A percentile compares a stretch with the other conserved stretches of the same genome.
phyloP scores from a whole-genome alignment of 2,797 vertebrate genomes.

The Argentina silus region DNA sequence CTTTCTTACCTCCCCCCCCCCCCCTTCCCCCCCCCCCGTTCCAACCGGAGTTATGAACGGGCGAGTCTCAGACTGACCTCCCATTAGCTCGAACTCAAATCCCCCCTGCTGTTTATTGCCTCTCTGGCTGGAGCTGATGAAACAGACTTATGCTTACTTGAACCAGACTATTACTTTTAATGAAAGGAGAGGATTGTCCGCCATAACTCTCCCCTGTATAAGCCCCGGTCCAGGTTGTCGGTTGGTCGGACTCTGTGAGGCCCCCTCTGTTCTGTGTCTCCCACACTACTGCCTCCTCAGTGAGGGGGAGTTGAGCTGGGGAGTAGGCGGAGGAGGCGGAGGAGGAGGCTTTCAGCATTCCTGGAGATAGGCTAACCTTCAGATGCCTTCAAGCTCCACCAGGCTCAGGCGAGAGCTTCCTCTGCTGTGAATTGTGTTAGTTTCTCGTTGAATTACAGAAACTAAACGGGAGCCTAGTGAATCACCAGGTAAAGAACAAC shows the following conservation, averaged over 20 bases:
- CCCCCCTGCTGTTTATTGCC: background rate
- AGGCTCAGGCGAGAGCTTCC: background rate
- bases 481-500: background rate
- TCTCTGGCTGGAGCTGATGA: background rate
- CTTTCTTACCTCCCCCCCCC: background rate
- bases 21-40: background rate
- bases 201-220: background rate
- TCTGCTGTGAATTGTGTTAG: background rate
- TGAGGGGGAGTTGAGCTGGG: conserved; percentile 19
- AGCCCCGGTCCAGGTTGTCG: background rate
- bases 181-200: background rate
- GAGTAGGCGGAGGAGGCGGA: background rate
- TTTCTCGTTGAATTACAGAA: too few species aligned
- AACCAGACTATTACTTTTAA: background rate
- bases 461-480: too few species aligned
- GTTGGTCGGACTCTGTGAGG: background rate
- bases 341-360: conserved; percentile 4
- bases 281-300: conserved; percentile 13
- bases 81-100: too few species aligned
- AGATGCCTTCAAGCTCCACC: background rate
- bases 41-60: background rate
- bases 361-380: background rate
- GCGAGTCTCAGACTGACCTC: background rate
- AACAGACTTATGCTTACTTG: background rate
- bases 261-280: conserved; percentile 41